Evolutionary conservation across 2,113 vertebrate species (phyloP).

Genomic region (Festucalex cinctus): DNA sequence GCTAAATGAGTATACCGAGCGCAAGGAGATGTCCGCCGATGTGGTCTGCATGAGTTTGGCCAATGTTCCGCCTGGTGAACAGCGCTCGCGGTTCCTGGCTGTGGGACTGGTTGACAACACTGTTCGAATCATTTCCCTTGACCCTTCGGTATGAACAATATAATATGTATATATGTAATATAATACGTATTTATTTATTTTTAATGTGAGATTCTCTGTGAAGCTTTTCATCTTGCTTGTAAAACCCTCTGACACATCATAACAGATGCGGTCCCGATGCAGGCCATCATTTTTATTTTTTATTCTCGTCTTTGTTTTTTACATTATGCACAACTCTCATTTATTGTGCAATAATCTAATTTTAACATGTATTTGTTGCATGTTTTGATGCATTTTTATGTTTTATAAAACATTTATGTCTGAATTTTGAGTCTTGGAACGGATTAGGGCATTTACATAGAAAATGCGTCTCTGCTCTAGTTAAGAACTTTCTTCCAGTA

Average conservation of each 20-base stretch:
- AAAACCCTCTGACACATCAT: not conserved
- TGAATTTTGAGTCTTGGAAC: too few species aligned
- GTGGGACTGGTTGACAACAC: constrained; percentile 97
- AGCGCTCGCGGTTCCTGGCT: constrained; percentile 91
- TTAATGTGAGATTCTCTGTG: not conserved
- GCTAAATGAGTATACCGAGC: constrained; percentile 95
- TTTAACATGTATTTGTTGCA: too few species aligned
- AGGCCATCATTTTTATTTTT: too few species aligned
- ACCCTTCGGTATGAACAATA: constrained; percentile 81
- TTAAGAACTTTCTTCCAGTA: too few species aligned
- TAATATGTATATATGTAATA: not conserved
- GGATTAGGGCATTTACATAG: too few species aligned
- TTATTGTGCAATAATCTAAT: too few species aligned
- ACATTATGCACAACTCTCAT: too few species aligned
- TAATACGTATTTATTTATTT: not conserved
- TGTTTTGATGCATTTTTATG: too few species aligned
- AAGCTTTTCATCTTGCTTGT: not conserved
- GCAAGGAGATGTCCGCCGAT: constrained; percentile 97
- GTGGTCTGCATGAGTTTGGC: constrained; percentile 98
- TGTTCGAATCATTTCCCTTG: constrained; percentile 95
- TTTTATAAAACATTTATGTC: too few species aligned
- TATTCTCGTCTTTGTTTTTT: too few species aligned
- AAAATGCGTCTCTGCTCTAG: too few species aligned
- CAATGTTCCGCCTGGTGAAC: constrained; percentile 94
- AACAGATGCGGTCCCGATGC: too few species aligned